Percentiles rank a stretch among this genome's conserved stretches.
These are phyloP conservation scores for Hemichromis elongatus DNA, from an alignment of 2,113 vertebrate species.

Conservation along the genomic window DNA sequence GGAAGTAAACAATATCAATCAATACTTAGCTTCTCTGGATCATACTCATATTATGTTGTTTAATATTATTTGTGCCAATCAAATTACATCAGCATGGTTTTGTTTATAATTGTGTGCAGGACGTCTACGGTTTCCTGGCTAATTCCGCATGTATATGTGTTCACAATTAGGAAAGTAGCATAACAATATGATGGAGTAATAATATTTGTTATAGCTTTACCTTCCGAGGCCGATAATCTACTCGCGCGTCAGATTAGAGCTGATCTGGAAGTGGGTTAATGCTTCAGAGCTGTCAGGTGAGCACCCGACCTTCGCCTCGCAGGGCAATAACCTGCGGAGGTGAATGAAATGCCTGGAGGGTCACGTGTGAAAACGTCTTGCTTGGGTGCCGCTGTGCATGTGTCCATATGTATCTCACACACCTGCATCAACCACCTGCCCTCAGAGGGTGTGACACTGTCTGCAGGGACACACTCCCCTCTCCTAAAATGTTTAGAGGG, in stretches of 20 bases:
- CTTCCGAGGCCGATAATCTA: background rate
- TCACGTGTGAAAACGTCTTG: background rate
- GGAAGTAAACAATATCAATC: background rate
- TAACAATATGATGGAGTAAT: background rate
- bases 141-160: background rate
- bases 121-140: background rate
- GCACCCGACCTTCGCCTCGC: background rate
- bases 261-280: constrained; percentile 29
- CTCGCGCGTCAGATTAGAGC: constrained; percentile 3
- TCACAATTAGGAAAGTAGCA: background rate
- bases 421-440: background rate
- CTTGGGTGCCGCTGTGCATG: background rate
- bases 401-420: background rate
- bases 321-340: background rate
- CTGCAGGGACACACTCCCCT: background rate
- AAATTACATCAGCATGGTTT: background rate
- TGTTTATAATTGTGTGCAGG: background rate
- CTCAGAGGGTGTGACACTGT: background rate
- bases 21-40: background rate
- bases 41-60: background rate
- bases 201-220: background rate
- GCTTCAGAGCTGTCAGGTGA: background rate
- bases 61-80: background rate
- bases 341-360: background rate
- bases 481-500: background rate